Conservation (phyloP, 2,888 invertebrate species). For the Xiphydria camelus region DNA sequence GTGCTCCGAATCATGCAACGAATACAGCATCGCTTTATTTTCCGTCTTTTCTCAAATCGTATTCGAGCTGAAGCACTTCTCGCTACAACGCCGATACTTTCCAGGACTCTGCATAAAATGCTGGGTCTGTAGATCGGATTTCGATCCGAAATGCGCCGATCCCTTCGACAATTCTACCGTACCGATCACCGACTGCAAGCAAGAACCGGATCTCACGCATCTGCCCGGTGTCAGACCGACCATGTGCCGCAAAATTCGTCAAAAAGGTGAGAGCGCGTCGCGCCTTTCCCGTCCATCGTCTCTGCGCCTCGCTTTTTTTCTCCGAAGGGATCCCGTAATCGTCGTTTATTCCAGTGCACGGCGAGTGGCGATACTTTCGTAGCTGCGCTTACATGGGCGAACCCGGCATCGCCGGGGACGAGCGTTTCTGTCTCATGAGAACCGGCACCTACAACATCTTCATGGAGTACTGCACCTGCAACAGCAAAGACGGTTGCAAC, state of each 20-base stretch:
- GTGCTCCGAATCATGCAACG: too few species aligned
- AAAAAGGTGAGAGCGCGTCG: conserved; percentile 69
- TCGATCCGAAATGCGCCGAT: conserved; percentile 88
- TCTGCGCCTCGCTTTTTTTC: not conserved
- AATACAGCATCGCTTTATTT: too few species aligned
- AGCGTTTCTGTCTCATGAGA: conserved; percentile 87
- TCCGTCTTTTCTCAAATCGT: too few species aligned
- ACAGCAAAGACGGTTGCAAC: conserved; percentile 91
- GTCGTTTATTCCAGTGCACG: conserved; percentile 67
- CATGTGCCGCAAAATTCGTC: conserved; percentile 90
- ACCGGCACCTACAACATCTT: conserved; percentile 92
- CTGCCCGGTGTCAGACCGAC: conserved; percentile 73
- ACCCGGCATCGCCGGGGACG: conserved; percentile 86
- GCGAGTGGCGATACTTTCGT: conserved; percentile 86
- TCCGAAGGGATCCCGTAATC: not conserved
- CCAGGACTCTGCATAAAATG: conserved; percentile 78
- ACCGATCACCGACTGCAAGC: conserved; percentile 79
- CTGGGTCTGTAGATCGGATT: conserved; percentile 88
- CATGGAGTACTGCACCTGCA: conserved; percentile 91
- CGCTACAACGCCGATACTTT: too few species aligned
- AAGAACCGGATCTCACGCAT: conserved; percentile 65
- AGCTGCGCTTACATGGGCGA: conserved; percentile 90
- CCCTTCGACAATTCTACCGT: conserved; percentile 89
- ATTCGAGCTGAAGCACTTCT: too few species aligned
- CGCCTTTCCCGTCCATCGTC: not conserved